These are phyloP conservation scores for Amphiduros pacificus DNA, from an alignment of 2,888 invertebrate genomes.

Conservation along the genomic window DNA sequence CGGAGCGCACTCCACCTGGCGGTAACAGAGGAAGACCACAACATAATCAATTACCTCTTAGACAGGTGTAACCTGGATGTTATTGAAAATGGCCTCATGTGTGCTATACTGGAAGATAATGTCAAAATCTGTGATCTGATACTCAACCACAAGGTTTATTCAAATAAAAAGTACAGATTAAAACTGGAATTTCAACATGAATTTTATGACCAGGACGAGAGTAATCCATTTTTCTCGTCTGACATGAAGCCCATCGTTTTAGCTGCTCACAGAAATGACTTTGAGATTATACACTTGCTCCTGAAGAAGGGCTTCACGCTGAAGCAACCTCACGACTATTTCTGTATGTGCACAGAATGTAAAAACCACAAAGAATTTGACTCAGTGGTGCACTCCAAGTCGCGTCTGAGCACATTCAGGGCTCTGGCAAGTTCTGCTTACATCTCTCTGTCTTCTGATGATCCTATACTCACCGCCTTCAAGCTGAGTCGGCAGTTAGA, in stretches of 20 bases:
- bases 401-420: slow-evolving; percentile 36
- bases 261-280: slow-evolving; percentile 39
- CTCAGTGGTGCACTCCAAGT: slow-evolving; percentile 36
- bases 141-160: slow-evolving; percentile 31
- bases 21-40: slow-evolving; percentile 53
- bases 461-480: slow-evolving; percentile 36
- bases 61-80: slow-evolving; percentile 31
- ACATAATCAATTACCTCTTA: slow-evolving; percentile 34
- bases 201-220: slow-evolving; percentile 36
- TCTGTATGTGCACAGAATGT: slow-evolving; percentile 37
- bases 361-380: slow-evolving; percentile 36
- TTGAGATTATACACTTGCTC: slow-evolving; percentile 38
- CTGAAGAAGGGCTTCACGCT: slow-evolving; percentile 36
- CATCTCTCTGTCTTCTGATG: slow-evolving; percentile 36
- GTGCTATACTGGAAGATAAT: slow-evolving; percentile 36
- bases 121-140: slow-evolving; percentile 38
- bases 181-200: slow-evolving; percentile 35
- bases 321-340: slow-evolving; percentile 35
- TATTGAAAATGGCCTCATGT: slow-evolving; percentile 36
- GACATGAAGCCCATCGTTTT: slow-evolving; percentile 38
- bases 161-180: slow-evolving; percentile 18
- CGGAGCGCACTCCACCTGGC: slow-evolving; percentile 69
- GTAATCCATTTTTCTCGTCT: slow-evolving; percentile 33
- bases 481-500: slow-evolving; percentile 33
- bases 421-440: slow-evolving; percentile 39